These are phyloP conservation scores for Liopterus haemorrhoidalis DNA, from an alignment of 2,888 invertebrate genomes.

Conservation along the genomic window DNA sequence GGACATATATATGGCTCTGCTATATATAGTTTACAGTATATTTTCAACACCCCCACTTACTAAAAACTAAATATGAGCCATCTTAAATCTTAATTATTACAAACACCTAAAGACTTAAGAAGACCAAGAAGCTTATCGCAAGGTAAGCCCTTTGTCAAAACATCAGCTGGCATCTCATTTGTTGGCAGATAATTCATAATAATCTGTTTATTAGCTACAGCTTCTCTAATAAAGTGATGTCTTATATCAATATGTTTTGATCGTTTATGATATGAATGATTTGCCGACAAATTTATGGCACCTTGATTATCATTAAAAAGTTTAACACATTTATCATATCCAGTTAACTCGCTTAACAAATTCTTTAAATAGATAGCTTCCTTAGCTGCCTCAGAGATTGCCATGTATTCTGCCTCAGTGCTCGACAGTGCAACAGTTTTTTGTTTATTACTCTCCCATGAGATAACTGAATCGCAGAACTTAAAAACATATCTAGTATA, in stretches of 20 bases:
- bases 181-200: constrained; percentile 21
- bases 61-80: too few relatives aligned
- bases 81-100: too few relatives aligned
- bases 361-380: too few relatives aligned
- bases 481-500: constrained; percentile 34
- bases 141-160: constrained; percentile 1
- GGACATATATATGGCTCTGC: too few relatives aligned
- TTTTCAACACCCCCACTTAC: constrained; percentile 13
- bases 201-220: constrained; percentile 15
- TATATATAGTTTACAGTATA: too few relatives aligned
- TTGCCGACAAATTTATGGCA: constrained; percentile 26
- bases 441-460: constrained; percentile 35
- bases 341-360: too few relatives aligned
- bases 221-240: too few relatives aligned
- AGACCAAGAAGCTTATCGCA: constrained; percentile 2
- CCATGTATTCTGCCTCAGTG: constrained; percentile 35
- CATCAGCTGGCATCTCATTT: too few relatives aligned
- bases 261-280: constrained; percentile 23
- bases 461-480: constrained; percentile 28
- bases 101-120: not conserved
- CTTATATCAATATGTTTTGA: too few relatives aligned
- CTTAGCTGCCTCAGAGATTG: constrained; percentile 30
- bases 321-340: not conserved
- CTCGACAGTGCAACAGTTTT: constrained; percentile 33
- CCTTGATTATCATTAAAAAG: constrained; percentile 30